phyloP scores from a whole-genome alignment of 2,888 invertebrate species.

The Aphodius sticticus region DNA sequence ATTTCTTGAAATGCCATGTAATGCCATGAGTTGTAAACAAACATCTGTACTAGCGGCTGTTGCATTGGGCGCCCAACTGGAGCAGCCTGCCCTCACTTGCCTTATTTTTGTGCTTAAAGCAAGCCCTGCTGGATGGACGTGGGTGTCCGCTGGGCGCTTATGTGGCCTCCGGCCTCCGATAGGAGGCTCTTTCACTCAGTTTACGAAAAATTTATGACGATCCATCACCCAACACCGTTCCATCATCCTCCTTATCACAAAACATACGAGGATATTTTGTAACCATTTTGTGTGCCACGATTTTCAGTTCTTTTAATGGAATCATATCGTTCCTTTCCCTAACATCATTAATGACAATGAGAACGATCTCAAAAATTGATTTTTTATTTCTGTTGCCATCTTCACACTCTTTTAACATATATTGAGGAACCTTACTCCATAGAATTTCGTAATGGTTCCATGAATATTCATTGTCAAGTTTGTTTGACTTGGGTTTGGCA shows the following conservation, averaged over 20 bases:
- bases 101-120: neutral
- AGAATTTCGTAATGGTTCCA: slow-evolving; percentile 35
- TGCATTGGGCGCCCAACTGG: neutral
- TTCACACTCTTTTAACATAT: slow-evolving; percentile 32
- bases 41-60: too few relatives aligned
- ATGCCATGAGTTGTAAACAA: too few relatives aligned
- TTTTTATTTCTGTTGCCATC: slow-evolving; percentile 28
- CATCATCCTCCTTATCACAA: neutral
- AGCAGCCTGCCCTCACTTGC: neutral
- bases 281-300: neutral
- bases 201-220: neutral
- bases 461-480: neutral
- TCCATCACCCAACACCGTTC: slow-evolving; percentile 4
- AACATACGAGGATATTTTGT: neutral
- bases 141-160: neutral
- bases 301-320: slow-evolving; percentile 27
- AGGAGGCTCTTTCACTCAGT: neutral
- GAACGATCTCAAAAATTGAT: slow-evolving; percentile 32
- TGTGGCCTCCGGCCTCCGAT: neutral
- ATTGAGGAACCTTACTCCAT: slow-evolving; percentile 33
- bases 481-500: too few relatives aligned
- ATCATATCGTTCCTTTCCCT: slow-evolving; percentile 36
- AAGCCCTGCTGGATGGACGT: neutral
- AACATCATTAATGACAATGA: slow-evolving; percentile 39
- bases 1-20: too few relatives aligned